Conservation (phyloP, 2,113 vertebrate genomes). For the Poeciliopsis retropinna region DNA sequence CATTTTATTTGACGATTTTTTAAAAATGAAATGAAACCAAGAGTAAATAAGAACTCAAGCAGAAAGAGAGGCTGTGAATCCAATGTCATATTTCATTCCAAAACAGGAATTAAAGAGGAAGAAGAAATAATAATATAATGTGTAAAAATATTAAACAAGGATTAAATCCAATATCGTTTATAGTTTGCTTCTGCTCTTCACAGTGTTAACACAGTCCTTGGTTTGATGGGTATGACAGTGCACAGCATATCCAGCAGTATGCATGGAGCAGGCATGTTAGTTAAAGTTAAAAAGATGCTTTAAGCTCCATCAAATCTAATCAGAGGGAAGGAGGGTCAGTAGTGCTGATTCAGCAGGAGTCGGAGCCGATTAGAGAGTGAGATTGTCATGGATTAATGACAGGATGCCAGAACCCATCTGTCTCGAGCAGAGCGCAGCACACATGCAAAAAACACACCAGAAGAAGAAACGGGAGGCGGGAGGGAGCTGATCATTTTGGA, state of each 20-base stretch:
- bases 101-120: too few species aligned
- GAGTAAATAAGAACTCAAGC: too few species aligned
- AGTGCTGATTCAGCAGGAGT: conserved; percentile 69
- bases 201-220: conserved; percentile 15
- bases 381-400: conserved; percentile 69
- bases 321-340: conserved; percentile 47
- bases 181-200: neutral
- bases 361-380: conserved; percentile 69
- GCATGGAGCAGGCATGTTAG: conserved; percentile 25
- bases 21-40: too few species aligned
- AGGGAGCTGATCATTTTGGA: too few species aligned
- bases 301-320: conserved; percentile 67
- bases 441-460: neutral
- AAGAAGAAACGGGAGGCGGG: conserved; percentile 1
- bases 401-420: conserved; percentile 57
- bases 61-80: too few species aligned
- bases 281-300: conserved; percentile 38
- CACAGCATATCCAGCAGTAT: neutral
- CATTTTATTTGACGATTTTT: too few species aligned
- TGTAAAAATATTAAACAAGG: too few species aligned
- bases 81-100: too few species aligned
- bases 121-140: too few species aligned
- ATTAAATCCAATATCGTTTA: too few species aligned
- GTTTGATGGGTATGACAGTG: conserved; percentile 15
- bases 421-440: conserved; percentile 19